Percentiles rank a stretch among this genome's conserved stretches.
phyloP scores from a whole-genome alignment of 2,113 vertebrate genomes.

The Microcebus tavaratra region DNA sequence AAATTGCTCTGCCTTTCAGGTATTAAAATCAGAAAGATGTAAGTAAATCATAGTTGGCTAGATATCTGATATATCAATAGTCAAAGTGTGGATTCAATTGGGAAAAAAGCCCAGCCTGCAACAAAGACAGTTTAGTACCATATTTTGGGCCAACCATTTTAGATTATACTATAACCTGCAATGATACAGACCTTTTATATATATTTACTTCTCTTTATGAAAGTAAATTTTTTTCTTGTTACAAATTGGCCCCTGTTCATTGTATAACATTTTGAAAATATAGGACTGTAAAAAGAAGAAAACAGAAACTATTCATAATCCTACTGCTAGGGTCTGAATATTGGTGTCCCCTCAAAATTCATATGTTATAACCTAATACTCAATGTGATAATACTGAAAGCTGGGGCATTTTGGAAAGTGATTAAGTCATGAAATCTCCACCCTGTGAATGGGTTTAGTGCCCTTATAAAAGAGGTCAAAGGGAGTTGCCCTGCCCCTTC shows the following conservation, averaged over 20 bases:
- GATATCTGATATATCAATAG: not conserved
- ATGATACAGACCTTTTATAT: not conserved
- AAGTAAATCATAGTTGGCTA: not conserved
- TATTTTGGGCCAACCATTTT: not conserved
- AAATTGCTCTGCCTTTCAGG: slow-evolving; percentile 6
- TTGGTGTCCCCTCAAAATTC: too few relatives aligned
- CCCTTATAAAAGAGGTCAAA: too few relatives aligned
- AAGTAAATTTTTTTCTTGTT: not conserved
- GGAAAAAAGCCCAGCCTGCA: not conserved
- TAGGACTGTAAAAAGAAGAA: not conserved
- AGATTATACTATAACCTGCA: not conserved
- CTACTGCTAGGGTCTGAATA: not conserved
- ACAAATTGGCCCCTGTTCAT: not conserved
- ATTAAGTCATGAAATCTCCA: too few relatives aligned
- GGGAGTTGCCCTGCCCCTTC: too few relatives aligned
- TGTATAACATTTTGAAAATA: not conserved
- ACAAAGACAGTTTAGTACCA: not conserved
- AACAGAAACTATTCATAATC: not conserved
- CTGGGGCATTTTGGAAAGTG: too few relatives aligned
- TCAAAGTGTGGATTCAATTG: not conserved
- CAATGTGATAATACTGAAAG: too few relatives aligned
- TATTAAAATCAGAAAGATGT: not conserved
- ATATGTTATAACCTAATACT: too few relatives aligned
- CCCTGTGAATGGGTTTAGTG: too few relatives aligned
- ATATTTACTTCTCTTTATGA: not conserved